These are phyloP conservation scores for Phoebastria nigripes DNA, from an alignment of 2,797 vertebrate species.

Conservation along the genomic window DNA sequence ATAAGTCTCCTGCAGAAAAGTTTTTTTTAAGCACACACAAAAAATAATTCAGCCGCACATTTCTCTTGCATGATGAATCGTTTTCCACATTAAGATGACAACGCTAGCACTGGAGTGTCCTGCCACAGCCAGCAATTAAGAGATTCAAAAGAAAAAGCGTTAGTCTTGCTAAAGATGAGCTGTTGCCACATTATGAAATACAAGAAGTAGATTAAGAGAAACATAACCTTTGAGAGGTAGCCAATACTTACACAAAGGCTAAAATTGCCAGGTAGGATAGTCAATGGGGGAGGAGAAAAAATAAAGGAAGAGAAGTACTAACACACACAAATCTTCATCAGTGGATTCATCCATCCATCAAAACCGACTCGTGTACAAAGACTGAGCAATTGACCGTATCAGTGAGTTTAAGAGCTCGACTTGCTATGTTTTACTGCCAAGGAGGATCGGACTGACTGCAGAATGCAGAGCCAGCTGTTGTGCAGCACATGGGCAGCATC, in stretches of 20 bases:
- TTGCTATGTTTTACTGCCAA: background rate
- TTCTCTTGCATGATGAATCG: background rate
- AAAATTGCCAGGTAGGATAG: background rate
- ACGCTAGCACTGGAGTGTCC: background rate
- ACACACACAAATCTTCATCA: background rate
- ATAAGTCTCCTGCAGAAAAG: background rate
- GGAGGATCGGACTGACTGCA: background rate
- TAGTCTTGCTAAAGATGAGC: rapidly evolving
- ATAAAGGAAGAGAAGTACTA: background rate
- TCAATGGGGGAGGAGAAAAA: background rate
- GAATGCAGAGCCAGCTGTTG: background rate
- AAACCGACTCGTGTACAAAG: background rate
- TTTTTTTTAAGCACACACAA: background rate
- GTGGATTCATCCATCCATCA: background rate
- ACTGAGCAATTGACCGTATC: background rate
- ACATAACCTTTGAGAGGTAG: background rate
- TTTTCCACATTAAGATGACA: background rate
- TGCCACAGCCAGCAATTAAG: background rate
- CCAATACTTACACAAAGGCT: background rate
- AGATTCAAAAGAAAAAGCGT: background rate
- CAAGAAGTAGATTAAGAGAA: background rate
- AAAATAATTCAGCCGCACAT: background rate
- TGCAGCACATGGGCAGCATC: background rate
- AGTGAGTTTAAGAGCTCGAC: background rate
- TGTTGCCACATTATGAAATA: background rate